Evolutionary conservation across 2,888 invertebrate genomes (phyloP).

Genomic region (Athalia rosae): DNA sequence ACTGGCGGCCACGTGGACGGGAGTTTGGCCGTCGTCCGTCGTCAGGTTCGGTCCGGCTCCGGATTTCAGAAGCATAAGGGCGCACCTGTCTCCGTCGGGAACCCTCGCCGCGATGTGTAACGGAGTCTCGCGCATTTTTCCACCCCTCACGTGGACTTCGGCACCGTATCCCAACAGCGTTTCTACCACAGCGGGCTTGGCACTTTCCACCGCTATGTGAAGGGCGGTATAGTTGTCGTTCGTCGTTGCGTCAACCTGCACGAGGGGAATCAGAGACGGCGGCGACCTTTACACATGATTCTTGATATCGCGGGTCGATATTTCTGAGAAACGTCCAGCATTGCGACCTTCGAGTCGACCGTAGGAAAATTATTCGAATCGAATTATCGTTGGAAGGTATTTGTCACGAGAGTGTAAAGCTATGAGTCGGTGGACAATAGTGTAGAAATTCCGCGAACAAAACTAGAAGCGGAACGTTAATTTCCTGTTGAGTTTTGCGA

Average conservation of each 20-base stretch:
- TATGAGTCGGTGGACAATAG: no score
- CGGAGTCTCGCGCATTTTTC: conserved; percentile 93
- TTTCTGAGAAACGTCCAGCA: no score
- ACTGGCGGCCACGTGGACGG: conserved; percentile 96
- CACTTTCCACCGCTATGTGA: conserved; percentile 97
- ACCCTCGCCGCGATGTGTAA: conserved; percentile 97
- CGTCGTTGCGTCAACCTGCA: conserved; percentile 69
- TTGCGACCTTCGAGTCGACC: no score
- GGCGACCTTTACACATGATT: no score
- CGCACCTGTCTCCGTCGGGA: conserved; percentile 93
- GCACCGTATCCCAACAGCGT: conserved; percentile 97
- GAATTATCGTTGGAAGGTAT: no score
- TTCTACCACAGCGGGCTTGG: conserved; percentile 96
- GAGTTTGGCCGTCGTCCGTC: conserved; percentile 97
- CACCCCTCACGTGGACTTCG: conserved; percentile 95
- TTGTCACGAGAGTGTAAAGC: no score
- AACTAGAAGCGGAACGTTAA: no score
- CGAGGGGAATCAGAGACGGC: neutral
- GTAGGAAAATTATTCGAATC: no score
- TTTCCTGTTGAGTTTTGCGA: no score
- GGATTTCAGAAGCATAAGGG: conserved; percentile 97
- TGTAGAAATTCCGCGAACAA: no score
- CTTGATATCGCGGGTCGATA: no score
- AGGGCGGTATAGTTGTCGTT: conserved; percentile 96
- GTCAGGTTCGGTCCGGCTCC: conserved; percentile 97